These are phyloP conservation scores for Kryphioiulus occultus DNA, from an alignment of 2,888 invertebrate genomes.

Conservation along the genomic window DNA sequence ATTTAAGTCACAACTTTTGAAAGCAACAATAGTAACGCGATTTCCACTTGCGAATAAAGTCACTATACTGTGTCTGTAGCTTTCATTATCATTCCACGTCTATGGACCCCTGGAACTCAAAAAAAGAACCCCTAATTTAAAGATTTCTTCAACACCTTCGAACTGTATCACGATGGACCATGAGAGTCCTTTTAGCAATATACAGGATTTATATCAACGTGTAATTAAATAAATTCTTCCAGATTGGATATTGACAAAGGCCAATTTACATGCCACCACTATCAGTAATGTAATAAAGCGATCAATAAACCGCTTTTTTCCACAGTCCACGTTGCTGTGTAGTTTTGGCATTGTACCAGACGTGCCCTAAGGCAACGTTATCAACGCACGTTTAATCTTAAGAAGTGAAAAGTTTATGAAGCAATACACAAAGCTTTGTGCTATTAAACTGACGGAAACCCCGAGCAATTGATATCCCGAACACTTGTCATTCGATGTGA, in stretches of 20 bases:
- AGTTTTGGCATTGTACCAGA: slow-evolving; percentile 12
- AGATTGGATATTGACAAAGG: slow-evolving; percentile 6
- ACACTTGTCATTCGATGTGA: neutral
- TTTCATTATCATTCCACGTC: too few relatives aligned
- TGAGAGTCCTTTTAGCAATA: neutral
- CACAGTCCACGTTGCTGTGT: neutral
- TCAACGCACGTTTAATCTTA: neutral
- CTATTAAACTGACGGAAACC: neutral
- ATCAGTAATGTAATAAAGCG: neutral
- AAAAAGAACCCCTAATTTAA: too few relatives aligned
- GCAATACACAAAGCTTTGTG: neutral
- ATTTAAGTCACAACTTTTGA: too few relatives aligned
- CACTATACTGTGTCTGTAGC: too few relatives aligned
- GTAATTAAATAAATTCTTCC: slow-evolving; percentile 22
- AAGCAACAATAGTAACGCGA: too few relatives aligned
- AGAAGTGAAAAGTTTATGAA: neutral
- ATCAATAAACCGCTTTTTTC: neutral
- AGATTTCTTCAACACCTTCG: neutral
- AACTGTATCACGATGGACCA: neutral
- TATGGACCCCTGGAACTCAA: too few relatives aligned
- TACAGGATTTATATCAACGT: slow-evolving; percentile 23
- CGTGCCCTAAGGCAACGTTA: neutral
- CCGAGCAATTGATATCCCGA: neutral
- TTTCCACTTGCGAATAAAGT: too few relatives aligned
- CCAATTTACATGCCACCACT: slow-evolving; percentile 11